Evolutionary conservation across 2,888 invertebrate genomes (phyloP).

Genomic region (Andrena flavipes): DNA sequence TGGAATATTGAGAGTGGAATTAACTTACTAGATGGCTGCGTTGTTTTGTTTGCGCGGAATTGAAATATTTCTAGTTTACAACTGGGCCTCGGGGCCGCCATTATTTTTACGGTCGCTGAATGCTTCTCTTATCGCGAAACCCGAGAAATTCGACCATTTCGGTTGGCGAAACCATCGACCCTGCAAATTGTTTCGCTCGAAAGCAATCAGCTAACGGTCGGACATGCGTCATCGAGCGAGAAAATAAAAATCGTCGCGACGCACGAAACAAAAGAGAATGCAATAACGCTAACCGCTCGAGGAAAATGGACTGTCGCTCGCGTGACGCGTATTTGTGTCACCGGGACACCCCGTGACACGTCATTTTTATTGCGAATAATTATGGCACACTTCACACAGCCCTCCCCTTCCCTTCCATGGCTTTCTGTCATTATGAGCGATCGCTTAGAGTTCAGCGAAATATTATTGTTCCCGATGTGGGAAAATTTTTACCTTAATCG

Average conservation of each 20-base stretch:
- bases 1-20: no score
- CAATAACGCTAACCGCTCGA: constrained; percentile 39
- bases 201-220: constrained; percentile 26
- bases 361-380: constrained; percentile 44
- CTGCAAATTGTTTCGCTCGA: constrained; percentile 10
- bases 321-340: constrained; percentile 60
- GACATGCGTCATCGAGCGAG: not conserved
- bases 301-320: constrained; percentile 51
- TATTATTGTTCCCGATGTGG: no score
- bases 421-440: no score
- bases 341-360: constrained; percentile 39
- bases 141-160: not conserved
- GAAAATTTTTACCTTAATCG: no score
- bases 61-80: not conserved
- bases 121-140: not conserved
- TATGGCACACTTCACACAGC: constrained; percentile 9
- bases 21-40: not conserved
- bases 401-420: not conserved
- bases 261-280: constrained; percentile 8
- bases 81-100: not conserved
- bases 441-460: no score
- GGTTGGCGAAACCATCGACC: not conserved
- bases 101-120: not conserved
- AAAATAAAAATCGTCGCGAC: not conserved
- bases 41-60: not conserved